A percentile compares a stretch with the other conserved stretches of the same genome.
These are phyloP conservation scores for Cryptocheilus praepositus DNA, from an alignment of 2,888 invertebrate species.

Conservation along the genomic window DNA sequence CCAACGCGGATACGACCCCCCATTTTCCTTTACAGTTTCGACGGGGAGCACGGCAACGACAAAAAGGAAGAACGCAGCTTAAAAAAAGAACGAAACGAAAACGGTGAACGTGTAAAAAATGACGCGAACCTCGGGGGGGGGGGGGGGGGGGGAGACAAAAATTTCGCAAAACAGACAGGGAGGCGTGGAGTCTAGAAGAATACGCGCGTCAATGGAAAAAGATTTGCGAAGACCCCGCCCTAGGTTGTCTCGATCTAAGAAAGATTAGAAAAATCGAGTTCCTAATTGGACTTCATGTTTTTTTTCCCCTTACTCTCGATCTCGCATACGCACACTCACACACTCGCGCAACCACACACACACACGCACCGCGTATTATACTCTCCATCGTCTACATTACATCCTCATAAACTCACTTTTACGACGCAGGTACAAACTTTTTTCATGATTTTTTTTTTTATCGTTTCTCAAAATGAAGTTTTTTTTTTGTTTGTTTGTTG, in stretches of 20 bases:
- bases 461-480: conserved; percentile 41
- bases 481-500: conserved; percentile 28
- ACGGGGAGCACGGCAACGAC: too few species aligned
- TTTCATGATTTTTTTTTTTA: conserved; percentile 38
- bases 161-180: too few species aligned
- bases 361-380: background rate
- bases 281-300: background rate
- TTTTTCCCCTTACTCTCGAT: conserved; percentile 1
- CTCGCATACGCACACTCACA: background rate
- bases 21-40: too few species aligned
- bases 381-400: conserved; percentile 5
- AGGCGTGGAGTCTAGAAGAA: too few species aligned
- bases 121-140: too few species aligned
- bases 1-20: too few species aligned
- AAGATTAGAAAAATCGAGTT: too few species aligned
- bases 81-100: too few species aligned
- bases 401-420: conserved; percentile 34
- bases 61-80: too few species aligned
- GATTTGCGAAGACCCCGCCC: background rate
- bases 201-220: conserved; percentile 2
- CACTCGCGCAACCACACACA: background rate
- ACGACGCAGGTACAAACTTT: conserved; percentile 69
- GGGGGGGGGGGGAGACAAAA: background rate
- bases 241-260: too few species aligned
- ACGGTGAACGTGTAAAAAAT: too few species aligned